Base-by-base conservation (phyloP, 2,797 vertebrate genomes). In the Melanotaenia trifasciata region DNA sequence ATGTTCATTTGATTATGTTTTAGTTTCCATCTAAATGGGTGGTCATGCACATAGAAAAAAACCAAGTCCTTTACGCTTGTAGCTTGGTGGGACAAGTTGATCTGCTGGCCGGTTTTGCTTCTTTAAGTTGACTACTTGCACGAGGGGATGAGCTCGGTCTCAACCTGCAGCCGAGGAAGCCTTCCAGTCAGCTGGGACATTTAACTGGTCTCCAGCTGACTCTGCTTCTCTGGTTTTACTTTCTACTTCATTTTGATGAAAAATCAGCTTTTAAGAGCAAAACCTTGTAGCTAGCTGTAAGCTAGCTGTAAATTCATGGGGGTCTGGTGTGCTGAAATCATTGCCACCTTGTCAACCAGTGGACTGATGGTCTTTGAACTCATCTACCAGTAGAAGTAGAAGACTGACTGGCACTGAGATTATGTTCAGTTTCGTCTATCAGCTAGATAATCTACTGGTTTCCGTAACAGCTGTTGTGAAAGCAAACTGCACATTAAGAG, bases 41-140 rank as follows among this genome's bases (percentile, higher is more conserved):
- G 93, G 87, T 94, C 90, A 93, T 89, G 94, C 94, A 72, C 79
- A 88, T 94, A 90, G 60, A 89, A 92, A 91, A 92, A 91, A 83
- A 79, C 64, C 83, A 81, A 83, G 84, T 89, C 83, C 58, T 59
- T 81, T 68, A 73, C 51, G 70, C 58, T 68, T 72, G 75, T 59
- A 70, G 77, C 51, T 79, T 32, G 72, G 72, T 74, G 73, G 74
- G 83, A 64, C 64, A 74, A 58, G 72, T 67, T 67, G 60, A 59
- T 57, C 70, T 68, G 32, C 58, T 32, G 67, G 69, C 76, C 58
- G 63, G 50, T 72, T 82, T n/a, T 18, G 51, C 50, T 69, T 74
- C 24, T 58, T 57, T 32, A 32, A 78, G 54, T 81, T 47, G 58
- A 75, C 64, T 63, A 68, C 40, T 67, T 70, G 57, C 32, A 32